Percentiles rank a stretch among this genome's conserved stretches.
phyloP scores from a whole-genome alignment of 1,140 invertebrate genomes.

The Tribolium castaneum region DNA sequence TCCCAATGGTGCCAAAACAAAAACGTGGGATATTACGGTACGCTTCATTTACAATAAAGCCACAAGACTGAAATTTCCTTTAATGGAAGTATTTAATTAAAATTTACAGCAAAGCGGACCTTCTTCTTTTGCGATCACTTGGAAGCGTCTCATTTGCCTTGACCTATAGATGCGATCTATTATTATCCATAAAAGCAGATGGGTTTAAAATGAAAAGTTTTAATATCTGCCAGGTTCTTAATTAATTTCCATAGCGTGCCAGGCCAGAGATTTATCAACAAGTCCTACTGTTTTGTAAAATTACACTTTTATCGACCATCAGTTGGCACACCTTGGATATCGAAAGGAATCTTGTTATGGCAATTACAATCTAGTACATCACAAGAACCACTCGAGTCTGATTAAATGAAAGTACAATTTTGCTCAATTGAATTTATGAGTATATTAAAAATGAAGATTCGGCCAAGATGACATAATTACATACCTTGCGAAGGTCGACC shows the following conservation, averaged over 20 bases:
- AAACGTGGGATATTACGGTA: neutral
- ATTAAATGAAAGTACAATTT: slow-evolving; percentile 5
- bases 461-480: slow-evolving; percentile 1
- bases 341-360: neutral
- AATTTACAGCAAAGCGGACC: neutral
- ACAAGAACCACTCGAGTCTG: neutral
- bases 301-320: neutral
- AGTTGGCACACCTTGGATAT: neutral
- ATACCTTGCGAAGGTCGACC: slow-evolving; percentile 2
- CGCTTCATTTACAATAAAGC: neutral
- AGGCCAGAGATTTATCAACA: neutral
- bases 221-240: neutral
- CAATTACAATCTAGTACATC: neutral
- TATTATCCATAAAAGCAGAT: neutral
- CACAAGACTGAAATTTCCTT: neutral
- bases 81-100: neutral
- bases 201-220: neutral
- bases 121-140: neutral
- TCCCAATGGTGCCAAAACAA: neutral
- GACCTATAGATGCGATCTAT: neutral
- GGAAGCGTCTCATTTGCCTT: neutral
- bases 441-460: neutral
- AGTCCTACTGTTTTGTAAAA: neutral
- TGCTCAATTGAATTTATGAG: neutral
- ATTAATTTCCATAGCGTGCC: too few species aligned